phyloP scores from a whole-genome alignment of 2,113 vertebrate species.

The Malurus cyaneus region DNA sequence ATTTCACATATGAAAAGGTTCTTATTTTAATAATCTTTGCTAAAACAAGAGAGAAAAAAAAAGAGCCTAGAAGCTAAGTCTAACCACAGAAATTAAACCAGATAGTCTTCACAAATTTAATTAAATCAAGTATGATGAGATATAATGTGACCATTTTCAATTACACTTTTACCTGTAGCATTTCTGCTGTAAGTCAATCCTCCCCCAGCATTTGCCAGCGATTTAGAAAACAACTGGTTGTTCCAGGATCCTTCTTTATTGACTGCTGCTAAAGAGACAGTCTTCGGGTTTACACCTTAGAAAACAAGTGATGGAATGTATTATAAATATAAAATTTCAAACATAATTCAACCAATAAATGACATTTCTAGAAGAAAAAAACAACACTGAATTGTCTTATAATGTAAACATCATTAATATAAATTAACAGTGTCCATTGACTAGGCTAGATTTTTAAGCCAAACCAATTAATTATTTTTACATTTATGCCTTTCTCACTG shows the following conservation, averaged over 20 bases:
- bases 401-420: background rate
- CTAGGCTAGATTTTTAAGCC: background rate
- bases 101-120: background rate
- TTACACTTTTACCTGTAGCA: conserved; percentile 71
- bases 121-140: background rate
- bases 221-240: conserved; percentile 74
- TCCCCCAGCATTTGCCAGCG: conserved; percentile 72
- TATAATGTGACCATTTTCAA: background rate
- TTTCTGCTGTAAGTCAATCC: conserved; percentile 79
- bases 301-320: background rate
- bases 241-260: conserved; percentile 84
- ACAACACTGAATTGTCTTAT: background rate
- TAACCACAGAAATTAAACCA: background rate
- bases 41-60: background rate
- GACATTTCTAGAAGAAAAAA: background rate
- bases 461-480: background rate
- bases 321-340: background rate
- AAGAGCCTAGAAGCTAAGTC: background rate
- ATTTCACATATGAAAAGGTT: background rate
- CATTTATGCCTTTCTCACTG: background rate
- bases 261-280: conserved; percentile 67
- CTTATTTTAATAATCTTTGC: background rate
- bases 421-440: background rate
- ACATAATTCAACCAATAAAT: background rate
- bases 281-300: conserved; percentile 90